These are phyloP conservation scores for Nymphalis io DNA, from an alignment of 1,140 invertebrate species.

Conservation along the genomic window DNA sequence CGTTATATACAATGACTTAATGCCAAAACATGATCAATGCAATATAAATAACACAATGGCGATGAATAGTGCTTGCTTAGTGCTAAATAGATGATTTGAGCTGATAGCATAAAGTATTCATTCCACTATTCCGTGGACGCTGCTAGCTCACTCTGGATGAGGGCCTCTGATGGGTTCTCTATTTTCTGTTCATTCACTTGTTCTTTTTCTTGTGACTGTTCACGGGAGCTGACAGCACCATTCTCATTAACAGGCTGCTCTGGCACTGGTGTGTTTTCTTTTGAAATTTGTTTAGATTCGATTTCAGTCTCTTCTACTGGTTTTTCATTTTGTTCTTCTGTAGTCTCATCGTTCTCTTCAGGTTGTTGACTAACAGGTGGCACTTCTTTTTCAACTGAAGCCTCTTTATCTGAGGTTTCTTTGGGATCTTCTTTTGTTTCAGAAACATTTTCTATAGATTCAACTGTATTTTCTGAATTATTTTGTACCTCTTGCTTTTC, in stretches of 20 bases:
- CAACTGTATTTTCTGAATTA: slow-evolving; percentile 33
- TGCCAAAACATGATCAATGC: slow-evolving; percentile 68
- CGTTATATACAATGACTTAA: slow-evolving; percentile 77
- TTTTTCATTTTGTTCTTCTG: slow-evolving; percentile 40
- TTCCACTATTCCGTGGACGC: slow-evolving; percentile 65
- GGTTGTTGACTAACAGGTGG: slow-evolving; percentile 56
- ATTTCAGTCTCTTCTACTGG: slow-evolving; percentile 47
- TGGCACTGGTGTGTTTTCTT: slow-evolving; percentile 56
- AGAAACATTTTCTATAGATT: slow-evolving; percentile 24
- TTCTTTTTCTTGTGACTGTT: slow-evolving; percentile 64
- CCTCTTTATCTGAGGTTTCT: slow-evolving; percentile 45
- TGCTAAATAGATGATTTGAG: slow-evolving; percentile 74
- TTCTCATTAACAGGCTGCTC: slow-evolving; percentile 61
- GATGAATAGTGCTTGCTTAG: slow-evolving; percentile 74
- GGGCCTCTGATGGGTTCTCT: slow-evolving; percentile 66
- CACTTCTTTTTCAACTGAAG: slow-evolving; percentile 38
- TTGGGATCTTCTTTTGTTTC: slow-evolving; percentile 33
- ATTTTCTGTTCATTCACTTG: slow-evolving; percentile 55
- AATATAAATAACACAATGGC: slow-evolving; percentile 70
- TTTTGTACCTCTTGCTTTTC: slow-evolving; percentile 25
- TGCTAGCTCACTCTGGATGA: slow-evolving; percentile 72
- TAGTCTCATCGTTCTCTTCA: slow-evolving; percentile 48
- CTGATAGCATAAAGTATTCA: slow-evolving; percentile 61
- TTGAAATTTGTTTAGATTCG: slow-evolving; percentile 46
- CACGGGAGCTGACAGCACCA: slow-evolving; percentile 66